phyloP scores from a whole-genome alignment of 1,140 invertebrate species.

The Hirudo medicinalis region DNA sequence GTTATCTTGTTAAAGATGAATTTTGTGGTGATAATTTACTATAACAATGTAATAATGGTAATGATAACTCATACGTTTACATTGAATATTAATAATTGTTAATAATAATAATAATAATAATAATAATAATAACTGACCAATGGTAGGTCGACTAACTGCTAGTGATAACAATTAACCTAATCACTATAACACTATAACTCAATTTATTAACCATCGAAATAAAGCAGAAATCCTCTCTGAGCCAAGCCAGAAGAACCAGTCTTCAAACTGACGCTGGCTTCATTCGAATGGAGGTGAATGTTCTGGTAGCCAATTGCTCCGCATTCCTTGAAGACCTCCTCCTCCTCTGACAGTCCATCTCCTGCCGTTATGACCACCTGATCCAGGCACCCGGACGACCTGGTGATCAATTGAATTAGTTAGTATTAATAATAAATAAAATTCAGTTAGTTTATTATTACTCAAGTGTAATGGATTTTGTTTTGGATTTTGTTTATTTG shows the following conservation, averaged over 20 bases:
- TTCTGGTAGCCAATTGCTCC: conserved; percentile 12
- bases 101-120: not conserved
- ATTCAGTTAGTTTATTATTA: not conserved
- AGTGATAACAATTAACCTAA: not conserved
- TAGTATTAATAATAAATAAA: not conserved
- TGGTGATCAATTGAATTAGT: not conserved
- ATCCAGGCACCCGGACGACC: not conserved
- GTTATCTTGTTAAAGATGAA: too few species aligned
- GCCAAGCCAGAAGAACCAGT: conserved; percentile 18
- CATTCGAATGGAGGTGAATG: not conserved
- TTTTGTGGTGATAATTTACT: too few species aligned
- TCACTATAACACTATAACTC: not conserved
- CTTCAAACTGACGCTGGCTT: conserved; percentile 12
- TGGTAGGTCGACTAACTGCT: too few species aligned
- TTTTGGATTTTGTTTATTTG: too few species aligned
- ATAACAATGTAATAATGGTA: not conserved
- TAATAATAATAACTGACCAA: not conserved
- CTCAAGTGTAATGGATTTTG: not conserved
- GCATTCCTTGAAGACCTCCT: conserved; percentile 11
- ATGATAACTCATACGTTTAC: not conserved
- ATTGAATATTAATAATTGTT: not conserved
- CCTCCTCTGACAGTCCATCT: not conserved
- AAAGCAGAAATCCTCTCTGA: conserved; percentile 22
- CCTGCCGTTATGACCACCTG: not conserved
- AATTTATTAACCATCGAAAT: conserved; percentile 19